Evolutionary conservation across 2,888 invertebrate species (phyloP), one percentile per base, ranked within the genome.

Genomic region (Mactromeris polynyma): DNA sequence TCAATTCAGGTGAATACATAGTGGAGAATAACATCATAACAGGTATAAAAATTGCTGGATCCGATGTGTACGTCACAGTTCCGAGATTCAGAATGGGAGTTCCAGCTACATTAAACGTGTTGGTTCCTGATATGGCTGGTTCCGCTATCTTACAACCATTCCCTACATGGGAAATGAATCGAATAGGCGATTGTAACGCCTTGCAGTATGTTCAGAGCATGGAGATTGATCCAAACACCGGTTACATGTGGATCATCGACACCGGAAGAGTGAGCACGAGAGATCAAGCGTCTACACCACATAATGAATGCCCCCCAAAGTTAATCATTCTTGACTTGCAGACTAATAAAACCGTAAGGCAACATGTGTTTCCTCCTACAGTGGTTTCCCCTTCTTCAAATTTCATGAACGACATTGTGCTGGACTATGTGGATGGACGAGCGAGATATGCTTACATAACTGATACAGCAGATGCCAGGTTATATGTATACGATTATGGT

Each of bases 1-100:
- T 91, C 4, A 38, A 51, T 9, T 82, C 88, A 38, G 87, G 86
- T 9, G 81, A 86, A 14, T 93, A 90, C 54, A 88, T 93, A n/a
- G 85, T 89, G 6, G 87, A 90, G 42, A 93, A 93, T 81, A 93
- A 92, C 38, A 78, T 93, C 2, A 91, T 94, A 19, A 83, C 90
- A 0, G 94, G 93, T 19, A 92, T 94, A 36, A 93, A 93, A 64
- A 93, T 92, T 4, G 91, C 92, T 87, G 85, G 91, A 38, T 89
- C 82, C 11, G 83, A 90, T 0, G 91, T 94, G 6, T 94, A 90
- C 84, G 91, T 94, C 21, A 94, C 94, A 0, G 92, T 95, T 58
- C 94, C 95, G 36, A 87, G 95, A 82, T 94, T 93, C 93, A 83
- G 90, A 1, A 86, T 31, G 0, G 94, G 94, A 4, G 92, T 94